Percentiles rank a stretch among this genome's conserved stretches.
Conservation (phyloP, 2,113 vertebrate genomes). For the Lagopus muta region DNA sequence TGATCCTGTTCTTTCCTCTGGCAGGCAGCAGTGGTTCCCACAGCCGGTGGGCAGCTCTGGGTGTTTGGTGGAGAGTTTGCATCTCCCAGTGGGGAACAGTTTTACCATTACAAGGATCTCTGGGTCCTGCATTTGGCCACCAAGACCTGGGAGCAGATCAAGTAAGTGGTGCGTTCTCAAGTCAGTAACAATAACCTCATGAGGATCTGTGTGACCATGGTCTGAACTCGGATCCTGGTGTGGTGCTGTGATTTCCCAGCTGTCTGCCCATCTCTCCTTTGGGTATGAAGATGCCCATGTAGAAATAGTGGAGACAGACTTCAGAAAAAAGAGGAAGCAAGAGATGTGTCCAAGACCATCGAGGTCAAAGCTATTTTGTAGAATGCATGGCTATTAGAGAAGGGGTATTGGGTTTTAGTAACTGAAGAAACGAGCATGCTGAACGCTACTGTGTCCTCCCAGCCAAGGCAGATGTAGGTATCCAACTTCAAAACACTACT, state of each 20-base stretch:
- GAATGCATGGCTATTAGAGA: neutral
- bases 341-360: neutral
- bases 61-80: slow-evolving; percentile 97
- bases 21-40: slow-evolving; percentile 90
- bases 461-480: rapidly evolving
- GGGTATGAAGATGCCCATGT: neutral
- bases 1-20: neutral
- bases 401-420: neutral
- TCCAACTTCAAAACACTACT: neutral
- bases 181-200: neutral
- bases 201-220: neutral
- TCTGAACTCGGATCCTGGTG: neutral
- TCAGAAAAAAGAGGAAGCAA: neutral
- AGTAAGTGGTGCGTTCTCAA: slow-evolving; percentile 76
- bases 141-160: slow-evolving; percentile 94
- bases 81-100: slow-evolving; percentile 92
- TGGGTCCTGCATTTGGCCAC: slow-evolving; percentile 95
- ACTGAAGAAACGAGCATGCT: neutral
- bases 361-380: neutral
- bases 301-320: neutral
- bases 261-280: neutral
- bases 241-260: neutral
- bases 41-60: slow-evolving; percentile 94
- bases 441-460: neutral
- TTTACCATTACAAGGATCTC: slow-evolving; percentile 98